These are phyloP conservation scores for Lasius platythorax DNA, from an alignment of 2,888 invertebrate genomes.

Conservation along the genomic window DNA sequence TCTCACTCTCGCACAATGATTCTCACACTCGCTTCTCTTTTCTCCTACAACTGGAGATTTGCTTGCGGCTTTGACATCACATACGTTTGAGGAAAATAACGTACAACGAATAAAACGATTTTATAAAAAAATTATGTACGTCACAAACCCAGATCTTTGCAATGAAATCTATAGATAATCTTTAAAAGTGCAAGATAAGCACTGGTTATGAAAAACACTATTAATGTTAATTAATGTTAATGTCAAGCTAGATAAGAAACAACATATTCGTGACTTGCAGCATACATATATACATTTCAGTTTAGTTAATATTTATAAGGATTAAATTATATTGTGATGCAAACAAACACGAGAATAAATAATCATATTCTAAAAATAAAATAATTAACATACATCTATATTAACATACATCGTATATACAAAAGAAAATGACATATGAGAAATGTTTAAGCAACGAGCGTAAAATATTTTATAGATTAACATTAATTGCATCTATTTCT, in stretches of 20 bases:
- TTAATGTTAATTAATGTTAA: constrained; percentile 6
- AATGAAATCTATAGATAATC: constrained; percentile 16
- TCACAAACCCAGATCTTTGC: background rate
- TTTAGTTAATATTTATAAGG: constrained; percentile 18
- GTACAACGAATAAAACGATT: constrained; percentile 10
- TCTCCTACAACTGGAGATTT: constrained; percentile 29
- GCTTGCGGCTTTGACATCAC: constrained; percentile 31
- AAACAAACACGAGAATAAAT: background rate
- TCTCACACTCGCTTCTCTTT: constrained; percentile 57
- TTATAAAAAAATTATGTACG: background rate
- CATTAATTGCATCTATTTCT: background rate
- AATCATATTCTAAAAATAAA: background rate
- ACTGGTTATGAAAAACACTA: background rate
- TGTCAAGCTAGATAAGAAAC: constrained; percentile 11
- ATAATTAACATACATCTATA: background rate
- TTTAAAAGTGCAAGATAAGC: constrained; percentile 6
- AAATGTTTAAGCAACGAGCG: background rate
- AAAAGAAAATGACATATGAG: background rate
- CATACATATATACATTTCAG: background rate
- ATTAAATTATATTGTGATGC: background rate
- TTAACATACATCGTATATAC: background rate
- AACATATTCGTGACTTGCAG: background rate
- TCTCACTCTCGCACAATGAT: constrained; percentile 54
- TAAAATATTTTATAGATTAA: background rate
- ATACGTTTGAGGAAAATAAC: constrained; percentile 29